These are phyloP conservation scores for Cecidostiba fungosa DNA, from an alignment of 2,888 invertebrate genomes.

Conservation along the genomic window DNA sequence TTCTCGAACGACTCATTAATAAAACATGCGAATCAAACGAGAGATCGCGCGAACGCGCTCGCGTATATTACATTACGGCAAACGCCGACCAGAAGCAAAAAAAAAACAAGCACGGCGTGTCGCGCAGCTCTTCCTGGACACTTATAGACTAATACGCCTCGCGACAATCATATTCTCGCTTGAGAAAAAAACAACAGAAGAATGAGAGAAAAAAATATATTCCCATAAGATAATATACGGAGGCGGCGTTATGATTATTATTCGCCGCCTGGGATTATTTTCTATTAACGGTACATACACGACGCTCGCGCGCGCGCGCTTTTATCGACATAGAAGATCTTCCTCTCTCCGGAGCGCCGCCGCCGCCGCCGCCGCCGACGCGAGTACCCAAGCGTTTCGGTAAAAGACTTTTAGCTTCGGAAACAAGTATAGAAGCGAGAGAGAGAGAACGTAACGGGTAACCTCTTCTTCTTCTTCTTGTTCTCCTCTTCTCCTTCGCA, in stretches of 20 bases:
- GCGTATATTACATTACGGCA: conserved; percentile 27
- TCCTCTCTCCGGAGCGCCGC: conserved; percentile 14
- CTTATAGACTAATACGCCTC: conserved; percentile 23
- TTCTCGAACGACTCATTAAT: conserved; percentile 46
- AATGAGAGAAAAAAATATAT: conserved; percentile 25
- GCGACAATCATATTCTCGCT: not conserved
- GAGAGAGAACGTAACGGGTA: conserved; percentile 39
- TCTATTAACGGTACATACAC: conserved; percentile 61
- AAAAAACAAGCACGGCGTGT: not conserved
- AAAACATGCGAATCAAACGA: conserved; percentile 40
- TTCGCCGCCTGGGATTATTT: conserved; percentile 57
- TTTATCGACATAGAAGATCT: conserved; percentile 43
- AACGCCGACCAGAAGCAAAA: not conserved
- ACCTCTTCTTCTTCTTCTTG: conserved; percentile 28
- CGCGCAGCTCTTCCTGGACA: not conserved
- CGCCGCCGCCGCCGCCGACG: not conserved
- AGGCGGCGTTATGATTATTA: not conserved
- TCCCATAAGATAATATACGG: conserved; percentile 28
- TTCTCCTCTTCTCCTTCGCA: conserved; percentile 9
- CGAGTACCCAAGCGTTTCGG: conserved; percentile 43
- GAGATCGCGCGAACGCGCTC: conserved; percentile 22
- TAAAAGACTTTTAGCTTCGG: conserved; percentile 52
- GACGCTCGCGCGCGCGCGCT: conserved; percentile 23
- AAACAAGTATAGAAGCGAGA: conserved; percentile 40
- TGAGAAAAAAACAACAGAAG: not conserved